A percentile compares a stretch with the other conserved stretches of the same genome.
Evolutionary conservation across 2,113 vertebrate species (phyloP).

Genomic region (Erythrolamprus reginae): DNA sequence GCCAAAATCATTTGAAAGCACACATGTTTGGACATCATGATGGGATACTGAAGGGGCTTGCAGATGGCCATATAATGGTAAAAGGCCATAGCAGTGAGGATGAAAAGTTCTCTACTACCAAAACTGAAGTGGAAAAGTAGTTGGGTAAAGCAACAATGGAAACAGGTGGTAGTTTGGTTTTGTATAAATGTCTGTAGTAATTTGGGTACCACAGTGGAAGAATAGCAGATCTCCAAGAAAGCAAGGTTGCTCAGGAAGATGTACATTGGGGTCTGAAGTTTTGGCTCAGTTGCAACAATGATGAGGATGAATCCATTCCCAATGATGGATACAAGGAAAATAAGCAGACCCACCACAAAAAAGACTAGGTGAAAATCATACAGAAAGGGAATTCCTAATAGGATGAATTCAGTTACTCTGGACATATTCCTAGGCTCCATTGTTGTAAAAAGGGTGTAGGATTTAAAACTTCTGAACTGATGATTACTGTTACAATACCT

Average conservation of each 20-base stretch:
- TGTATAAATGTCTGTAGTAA: conserved; percentile 28
- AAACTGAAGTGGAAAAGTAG: conserved; percentile 23
- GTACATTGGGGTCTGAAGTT: conserved; percentile 42
- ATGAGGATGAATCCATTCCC: conserved; percentile 39
- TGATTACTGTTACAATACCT: background rate
- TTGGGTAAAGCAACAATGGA: conserved; percentile 23
- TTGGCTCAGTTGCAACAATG: conserved; percentile 24
- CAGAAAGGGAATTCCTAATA: conserved; percentile 38
- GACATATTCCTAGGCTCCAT: background rate
- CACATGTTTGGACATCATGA: conserved; percentile 19
- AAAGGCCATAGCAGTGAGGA: background rate
- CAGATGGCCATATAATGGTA: conserved; percentile 20
- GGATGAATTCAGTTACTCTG: conserved; percentile 37
- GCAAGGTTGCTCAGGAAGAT: conserved; percentile 46
- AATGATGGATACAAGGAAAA: conserved; percentile 32
- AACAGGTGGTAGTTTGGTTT: background rate
- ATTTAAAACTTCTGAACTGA: background rate
- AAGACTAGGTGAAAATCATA: conserved; percentile 34
- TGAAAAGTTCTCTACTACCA: conserved; percentile 24
- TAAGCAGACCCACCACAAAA: conserved; percentile 38
- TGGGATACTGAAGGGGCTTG: conserved; percentile 17
- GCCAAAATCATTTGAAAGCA: conserved; percentile 4
- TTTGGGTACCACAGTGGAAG: conserved; percentile 25
- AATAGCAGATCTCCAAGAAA: conserved; percentile 46
- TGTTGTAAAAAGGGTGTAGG: background rate